A percentile compares a stretch with the other conserved stretches of the same genome.
phyloP scores from a whole-genome alignment of 2,113 vertebrate species.

The Eidolon helvum region DNA sequence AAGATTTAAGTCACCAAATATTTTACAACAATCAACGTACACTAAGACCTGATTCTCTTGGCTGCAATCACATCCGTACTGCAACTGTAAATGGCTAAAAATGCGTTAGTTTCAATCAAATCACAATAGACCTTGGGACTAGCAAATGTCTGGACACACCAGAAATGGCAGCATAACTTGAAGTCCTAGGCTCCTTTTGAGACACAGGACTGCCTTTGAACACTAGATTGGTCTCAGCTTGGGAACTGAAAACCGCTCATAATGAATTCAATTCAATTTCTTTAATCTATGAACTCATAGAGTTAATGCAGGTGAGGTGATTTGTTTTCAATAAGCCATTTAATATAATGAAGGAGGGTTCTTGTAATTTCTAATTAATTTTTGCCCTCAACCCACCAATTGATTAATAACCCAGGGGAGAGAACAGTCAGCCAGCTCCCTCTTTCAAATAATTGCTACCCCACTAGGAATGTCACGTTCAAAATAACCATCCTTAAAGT shows the following conservation, averaged over 20 bases:
- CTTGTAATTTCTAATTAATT: slow-evolving; percentile 68
- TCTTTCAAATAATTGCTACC: slow-evolving; percentile 46
- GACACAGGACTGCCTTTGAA: slow-evolving; percentile 49
- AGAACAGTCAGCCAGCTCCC: background rate
- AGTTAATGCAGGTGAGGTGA: slow-evolving; percentile 44
- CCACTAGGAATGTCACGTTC: background rate
- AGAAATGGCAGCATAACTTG: background rate
- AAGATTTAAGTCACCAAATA: background rate
- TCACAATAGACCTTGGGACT: background rate
- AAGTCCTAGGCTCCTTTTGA: background rate
- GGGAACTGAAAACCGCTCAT: slow-evolving; percentile 29
- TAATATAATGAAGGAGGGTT: slow-evolving; percentile 16
- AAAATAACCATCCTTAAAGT: background rate
- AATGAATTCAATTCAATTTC: slow-evolving; percentile 30
- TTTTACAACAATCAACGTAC: slow-evolving; percentile 9
- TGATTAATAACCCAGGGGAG: slow-evolving; percentile 63
- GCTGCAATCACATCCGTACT: background rate
- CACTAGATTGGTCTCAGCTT: slow-evolving; percentile 20
- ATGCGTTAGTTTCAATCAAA: background rate
- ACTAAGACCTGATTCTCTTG: background rate
- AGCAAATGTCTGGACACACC: background rate
- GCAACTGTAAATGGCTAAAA: background rate
- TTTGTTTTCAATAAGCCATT: slow-evolving; percentile 40
- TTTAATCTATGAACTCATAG: slow-evolving; percentile 39
- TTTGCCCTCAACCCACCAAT: slow-evolving; percentile 34